These are phyloP conservation scores for Sebastes fasciatus DNA, from an alignment of 2,113 vertebrate genomes.

Conservation along the genomic window DNA sequence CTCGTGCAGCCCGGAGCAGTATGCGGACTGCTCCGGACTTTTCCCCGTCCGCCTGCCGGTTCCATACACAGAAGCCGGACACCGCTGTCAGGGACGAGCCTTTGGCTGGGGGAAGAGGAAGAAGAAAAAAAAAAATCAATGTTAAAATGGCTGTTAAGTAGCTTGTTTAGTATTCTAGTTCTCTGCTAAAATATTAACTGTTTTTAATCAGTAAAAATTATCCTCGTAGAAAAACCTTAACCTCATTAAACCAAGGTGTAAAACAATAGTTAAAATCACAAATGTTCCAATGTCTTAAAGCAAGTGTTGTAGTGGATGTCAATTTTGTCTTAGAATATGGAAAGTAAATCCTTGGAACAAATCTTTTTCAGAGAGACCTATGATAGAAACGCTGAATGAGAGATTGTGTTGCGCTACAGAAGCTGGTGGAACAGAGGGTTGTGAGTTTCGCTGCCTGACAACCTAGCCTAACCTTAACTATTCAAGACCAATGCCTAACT, in stretches of 20 bases:
- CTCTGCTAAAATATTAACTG: neutral
- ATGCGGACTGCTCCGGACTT: constrained; percentile 49
- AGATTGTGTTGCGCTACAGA: neutral
- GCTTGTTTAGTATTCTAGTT: neutral
- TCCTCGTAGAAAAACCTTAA: neutral
- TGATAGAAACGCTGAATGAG: neutral
- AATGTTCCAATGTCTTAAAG: neutral
- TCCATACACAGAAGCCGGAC: constrained; percentile 84
- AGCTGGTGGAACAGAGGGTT: neutral
- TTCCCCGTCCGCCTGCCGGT: constrained; percentile 56
- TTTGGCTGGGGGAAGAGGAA: constrained; percentile 89
- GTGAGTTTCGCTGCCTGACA: too few relatives aligned
- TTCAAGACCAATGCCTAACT: too few relatives aligned
- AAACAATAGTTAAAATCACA: neutral
- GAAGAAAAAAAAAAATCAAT: neutral
- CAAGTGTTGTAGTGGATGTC: neutral
- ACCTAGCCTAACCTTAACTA: too few relatives aligned
- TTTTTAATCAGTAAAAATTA: neutral
- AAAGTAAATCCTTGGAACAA: neutral
- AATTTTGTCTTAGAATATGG: neutral
- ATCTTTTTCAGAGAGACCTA: neutral
- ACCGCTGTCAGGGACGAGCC: constrained; percentile 94
- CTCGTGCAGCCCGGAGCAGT: constrained; percentile 90
- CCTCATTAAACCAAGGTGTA: neutral
- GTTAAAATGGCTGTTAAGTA: neutral